A percentile compares a stretch with the other conserved stretches of the same genome.
phyloP scores from a whole-genome alignment of 2,888 invertebrate genomes.

The Aelia acuminata region DNA sequence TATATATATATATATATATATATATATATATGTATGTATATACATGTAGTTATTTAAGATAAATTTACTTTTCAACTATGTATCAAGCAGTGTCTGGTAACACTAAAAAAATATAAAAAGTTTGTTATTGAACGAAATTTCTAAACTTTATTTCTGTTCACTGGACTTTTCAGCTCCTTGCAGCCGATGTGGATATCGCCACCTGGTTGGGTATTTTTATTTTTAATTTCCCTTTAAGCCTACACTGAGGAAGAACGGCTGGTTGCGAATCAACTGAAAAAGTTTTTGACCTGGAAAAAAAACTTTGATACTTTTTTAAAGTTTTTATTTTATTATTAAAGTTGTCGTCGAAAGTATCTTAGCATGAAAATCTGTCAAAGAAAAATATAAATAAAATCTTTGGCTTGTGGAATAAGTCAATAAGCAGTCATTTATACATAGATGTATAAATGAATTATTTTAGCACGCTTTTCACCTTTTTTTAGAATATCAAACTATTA shows the following conservation, averaged over 20 bases:
- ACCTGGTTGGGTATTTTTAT: background rate
- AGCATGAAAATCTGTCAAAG: background rate
- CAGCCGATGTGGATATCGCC: background rate
- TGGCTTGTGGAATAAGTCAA: too few species aligned
- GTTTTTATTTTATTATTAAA: background rate
- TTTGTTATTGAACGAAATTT: background rate
- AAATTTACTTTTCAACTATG: too few species aligned
- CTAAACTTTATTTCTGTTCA: background rate
- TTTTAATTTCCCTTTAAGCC: background rate
- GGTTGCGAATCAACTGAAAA: background rate
- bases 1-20: too few species aligned
- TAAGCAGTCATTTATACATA: too few species aligned
- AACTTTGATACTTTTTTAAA: background rate
- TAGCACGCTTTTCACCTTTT: too few species aligned
- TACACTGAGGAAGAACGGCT: background rate
- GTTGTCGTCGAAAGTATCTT: background rate
- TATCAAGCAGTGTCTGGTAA: too few species aligned
- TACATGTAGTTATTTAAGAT: too few species aligned
- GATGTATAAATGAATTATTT: too few species aligned
- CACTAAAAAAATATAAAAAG: background rate
- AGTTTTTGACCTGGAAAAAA: background rate
- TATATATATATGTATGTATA: too few species aligned
- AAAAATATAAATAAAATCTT: too few species aligned
- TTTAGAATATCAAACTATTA: too few species aligned
- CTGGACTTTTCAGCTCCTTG: background rate